Evolutionary conservation across 1,140 invertebrate genomes (phyloP).

Genomic region (Lepidurus packardi): DNA sequence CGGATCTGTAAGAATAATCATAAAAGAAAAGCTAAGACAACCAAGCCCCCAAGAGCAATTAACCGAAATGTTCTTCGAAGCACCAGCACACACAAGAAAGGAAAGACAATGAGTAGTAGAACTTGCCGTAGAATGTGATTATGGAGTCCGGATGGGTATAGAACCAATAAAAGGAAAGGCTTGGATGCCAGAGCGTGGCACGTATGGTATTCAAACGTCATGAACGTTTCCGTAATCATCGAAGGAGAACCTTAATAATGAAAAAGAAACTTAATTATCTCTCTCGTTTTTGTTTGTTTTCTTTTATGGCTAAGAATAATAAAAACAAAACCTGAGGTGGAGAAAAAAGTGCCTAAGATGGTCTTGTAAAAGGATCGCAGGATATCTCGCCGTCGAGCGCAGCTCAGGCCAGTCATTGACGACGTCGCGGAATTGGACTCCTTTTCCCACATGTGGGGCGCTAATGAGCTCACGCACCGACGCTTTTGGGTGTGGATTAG

Average conservation of each 20-base stretch:
- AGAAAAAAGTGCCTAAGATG: slow-evolving; percentile 25
- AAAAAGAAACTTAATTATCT: neutral
- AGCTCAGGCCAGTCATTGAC: neutral
- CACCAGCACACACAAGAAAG: neutral
- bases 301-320: neutral
- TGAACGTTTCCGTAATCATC: slow-evolving; percentile 29
- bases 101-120: neutral
- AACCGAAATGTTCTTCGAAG: neutral
- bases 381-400: slow-evolving; percentile 23
- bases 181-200: slow-evolving; percentile 31
- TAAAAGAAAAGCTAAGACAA: neutral
- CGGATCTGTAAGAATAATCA: slow-evolving; percentile 24
- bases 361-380: slow-evolving; percentile 33
- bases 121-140: slow-evolving; percentile 33
- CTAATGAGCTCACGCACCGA: slow-evolving; percentile 25
- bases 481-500: slow-evolving; percentile 26
- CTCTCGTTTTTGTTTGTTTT: neutral
- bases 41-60: neutral
- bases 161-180: slow-evolving; percentile 24
- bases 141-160: slow-evolving; percentile 32
- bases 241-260: slow-evolving; percentile 9
- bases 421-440: neutral
- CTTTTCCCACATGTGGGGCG: slow-evolving; percentile 1
- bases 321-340: neutral
- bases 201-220: slow-evolving; percentile 33